A percentile compares a stretch with the other conserved stretches of the same genome.
phyloP scores from a whole-genome alignment of 2,113 vertebrate species.

The Etia nguti region DNA sequence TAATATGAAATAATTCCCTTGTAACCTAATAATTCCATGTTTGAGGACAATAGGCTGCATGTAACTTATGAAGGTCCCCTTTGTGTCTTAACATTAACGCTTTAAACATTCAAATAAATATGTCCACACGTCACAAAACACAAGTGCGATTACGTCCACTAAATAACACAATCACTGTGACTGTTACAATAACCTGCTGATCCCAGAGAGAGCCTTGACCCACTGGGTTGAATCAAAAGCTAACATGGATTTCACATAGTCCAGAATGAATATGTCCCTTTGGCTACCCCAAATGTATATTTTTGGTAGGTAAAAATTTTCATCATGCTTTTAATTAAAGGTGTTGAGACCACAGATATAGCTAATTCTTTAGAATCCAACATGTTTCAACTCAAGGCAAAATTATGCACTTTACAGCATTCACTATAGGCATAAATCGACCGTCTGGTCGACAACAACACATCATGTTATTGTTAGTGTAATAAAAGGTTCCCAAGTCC shows the following conservation, averaged over 20 bases:
- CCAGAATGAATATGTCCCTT: background rate
- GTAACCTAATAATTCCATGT: background rate
- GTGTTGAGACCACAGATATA: background rate
- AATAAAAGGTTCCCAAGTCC: background rate
- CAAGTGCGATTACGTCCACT: background rate
- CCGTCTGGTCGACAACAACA: no score
- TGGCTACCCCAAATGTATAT: background rate
- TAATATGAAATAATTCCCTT: background rate
- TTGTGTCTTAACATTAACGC: background rate
- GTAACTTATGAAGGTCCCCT: background rate
- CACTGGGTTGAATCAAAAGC: background rate
- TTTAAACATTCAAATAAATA: background rate
- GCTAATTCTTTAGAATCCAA: background rate
- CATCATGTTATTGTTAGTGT: background rate
- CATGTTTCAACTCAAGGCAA: background rate
- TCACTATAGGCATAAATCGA: background rate
- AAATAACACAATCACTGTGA: background rate
- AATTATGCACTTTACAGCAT: background rate
- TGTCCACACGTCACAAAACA: background rate
- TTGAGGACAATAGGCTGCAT: background rate
- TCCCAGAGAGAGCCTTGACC: background rate
- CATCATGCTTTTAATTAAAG: background rate
- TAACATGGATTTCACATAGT: background rate
- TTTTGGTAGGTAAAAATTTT: background rate
- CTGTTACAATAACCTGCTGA: background rate